Conservation (phyloP, 1,140 invertebrate species). For the Drosophila sechellia region DNA sequence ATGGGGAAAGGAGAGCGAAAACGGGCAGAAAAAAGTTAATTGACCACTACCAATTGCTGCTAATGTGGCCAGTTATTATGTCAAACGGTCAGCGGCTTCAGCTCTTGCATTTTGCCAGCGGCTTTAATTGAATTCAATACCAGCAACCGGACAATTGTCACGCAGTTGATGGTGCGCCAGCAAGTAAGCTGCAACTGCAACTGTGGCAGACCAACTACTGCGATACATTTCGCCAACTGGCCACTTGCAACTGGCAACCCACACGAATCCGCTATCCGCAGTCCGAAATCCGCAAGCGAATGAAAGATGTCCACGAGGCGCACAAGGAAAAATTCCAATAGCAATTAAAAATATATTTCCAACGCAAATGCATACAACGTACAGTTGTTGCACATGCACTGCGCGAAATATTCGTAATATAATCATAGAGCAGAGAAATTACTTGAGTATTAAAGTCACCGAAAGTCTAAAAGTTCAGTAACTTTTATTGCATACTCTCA, state of each 20-base stretch:
- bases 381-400: slow-evolving; percentile 45
- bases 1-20: slow-evolving; percentile 10
- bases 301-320: slow-evolving; percentile 76
- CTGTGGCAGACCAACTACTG: slow-evolving; percentile 40
- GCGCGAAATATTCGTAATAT: slow-evolving; percentile 5
- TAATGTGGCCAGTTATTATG: slow-evolving; percentile 83
- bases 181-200: slow-evolving; percentile 35
- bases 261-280: slow-evolving; percentile 48
- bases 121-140: slow-evolving; percentile 43
- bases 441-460: no score
- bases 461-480: no score
- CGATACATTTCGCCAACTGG: slow-evolving; percentile 67
- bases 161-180: slow-evolving; percentile 39
- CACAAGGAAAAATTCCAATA: slow-evolving; percentile 74
- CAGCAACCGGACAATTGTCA: slow-evolving; percentile 34
- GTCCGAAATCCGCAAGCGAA: slow-evolving; percentile 36
- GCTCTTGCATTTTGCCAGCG: slow-evolving; percentile 20
- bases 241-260: slow-evolving; percentile 57
- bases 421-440: no score
- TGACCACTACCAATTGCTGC: slow-evolving; percentile 80
- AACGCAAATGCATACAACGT: slow-evolving; percentile 69
- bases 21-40: slow-evolving; percentile 69
- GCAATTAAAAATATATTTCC: slow-evolving; percentile 83
- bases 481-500: no score
- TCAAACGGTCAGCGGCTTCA: slow-evolving; percentile 73